Evolutionary conservation across 1,140 invertebrate genomes (phyloP), one percentile per base, ranked within the genome.

Genomic region (Leptestheria dahalacensis): DNA sequence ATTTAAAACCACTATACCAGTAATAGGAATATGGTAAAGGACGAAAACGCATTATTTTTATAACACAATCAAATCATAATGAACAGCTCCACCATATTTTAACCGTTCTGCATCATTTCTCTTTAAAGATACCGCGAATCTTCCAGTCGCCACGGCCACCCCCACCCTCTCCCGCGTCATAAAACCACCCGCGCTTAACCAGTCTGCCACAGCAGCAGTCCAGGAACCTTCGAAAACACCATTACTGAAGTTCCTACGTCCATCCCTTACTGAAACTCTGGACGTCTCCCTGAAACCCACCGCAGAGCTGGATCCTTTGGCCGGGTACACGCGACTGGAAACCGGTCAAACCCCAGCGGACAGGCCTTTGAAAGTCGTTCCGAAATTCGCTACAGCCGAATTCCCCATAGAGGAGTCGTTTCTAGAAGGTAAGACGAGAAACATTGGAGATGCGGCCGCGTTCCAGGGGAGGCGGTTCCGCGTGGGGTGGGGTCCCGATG

Each of bases 381-480:
- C 58, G 15, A 26, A 41, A 15, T 60, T 60, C 49, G 58, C 69
- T n/a, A 73, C 69, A 1, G 71, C 72, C 12, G 66, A 68, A 0
- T 68, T 78, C 20, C 75, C 76, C 1, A 62, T 77, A 2, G 61
- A 66, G 3, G 66, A 73, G 9, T 77, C 77, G 66, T 75, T 20
- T 63, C 72, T 64, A 71, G 72, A 53, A 72, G 73, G 0, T 67
- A 70, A n/a, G 73, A 75, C 1, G 70, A 29, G 75, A 1, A 76
- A 78, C 62, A 69, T 82, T 3, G 77, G 79, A 2, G 87, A 91
- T 69, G 67, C 81, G 61, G 80, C 70, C 54, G 70, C 68, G 20
- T 74, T 74, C 60, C 82, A 79, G 73, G 81, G 83, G 1, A 75
- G 84, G 2, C 79, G 79, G 57, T 85, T 82, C 61, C 80, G 85